Percentiles rank a stretch among this genome's conserved stretches.
These are phyloP conservation scores for Parotocinclus haroldoi DNA, from an alignment of 2,797 vertebrate genomes.

Conservation along the genomic window DNA sequence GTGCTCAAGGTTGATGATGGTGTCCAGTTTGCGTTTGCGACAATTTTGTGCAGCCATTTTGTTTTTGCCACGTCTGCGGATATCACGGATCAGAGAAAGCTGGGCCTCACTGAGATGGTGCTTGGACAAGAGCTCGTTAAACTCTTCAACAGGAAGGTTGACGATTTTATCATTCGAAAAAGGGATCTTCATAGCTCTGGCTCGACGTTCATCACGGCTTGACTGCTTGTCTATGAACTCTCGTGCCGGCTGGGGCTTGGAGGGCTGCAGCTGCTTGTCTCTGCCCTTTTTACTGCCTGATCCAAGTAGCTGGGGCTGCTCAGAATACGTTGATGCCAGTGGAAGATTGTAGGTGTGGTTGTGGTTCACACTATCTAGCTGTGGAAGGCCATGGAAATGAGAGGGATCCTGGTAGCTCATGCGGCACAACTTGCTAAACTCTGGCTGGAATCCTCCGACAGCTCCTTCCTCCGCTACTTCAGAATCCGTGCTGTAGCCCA, in stretches of 20 bases:
- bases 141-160: conserved; percentile 96
- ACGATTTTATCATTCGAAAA: conserved; percentile 98
- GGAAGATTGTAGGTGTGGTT: conserved; percentile 98
- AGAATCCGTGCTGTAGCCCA: conserved; percentile 97
- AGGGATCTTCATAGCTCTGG: conserved; percentile 95
- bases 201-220: conserved; percentile 91
- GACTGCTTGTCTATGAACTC: conserved; percentile 90
- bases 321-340: conserved; percentile 69
- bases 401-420: conserved; percentile 96
- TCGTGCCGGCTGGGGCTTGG: conserved; percentile 64
- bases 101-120: conserved; percentile 94
- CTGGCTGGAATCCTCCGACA: conserved; percentile 89
- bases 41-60: conserved; percentile 99
- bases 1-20: conserved; percentile 94
- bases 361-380: conserved; percentile 89
- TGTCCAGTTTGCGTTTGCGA: conserved; percentile 96
- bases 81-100: conserved; percentile 93
- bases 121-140: conserved; percentile 96
- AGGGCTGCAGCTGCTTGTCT: conserved; percentile 73
- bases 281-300: conserved; percentile 74
- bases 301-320: conserved; percentile 73
- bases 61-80: conserved; percentile 94
- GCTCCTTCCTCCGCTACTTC: conserved; percentile 89
- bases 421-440: conserved; percentile 94
- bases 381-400: conserved; percentile 86